Evolutionary conservation across 2,797 vertebrate genomes (phyloP).

Genomic region (Peromyscus attwateri): DNA sequence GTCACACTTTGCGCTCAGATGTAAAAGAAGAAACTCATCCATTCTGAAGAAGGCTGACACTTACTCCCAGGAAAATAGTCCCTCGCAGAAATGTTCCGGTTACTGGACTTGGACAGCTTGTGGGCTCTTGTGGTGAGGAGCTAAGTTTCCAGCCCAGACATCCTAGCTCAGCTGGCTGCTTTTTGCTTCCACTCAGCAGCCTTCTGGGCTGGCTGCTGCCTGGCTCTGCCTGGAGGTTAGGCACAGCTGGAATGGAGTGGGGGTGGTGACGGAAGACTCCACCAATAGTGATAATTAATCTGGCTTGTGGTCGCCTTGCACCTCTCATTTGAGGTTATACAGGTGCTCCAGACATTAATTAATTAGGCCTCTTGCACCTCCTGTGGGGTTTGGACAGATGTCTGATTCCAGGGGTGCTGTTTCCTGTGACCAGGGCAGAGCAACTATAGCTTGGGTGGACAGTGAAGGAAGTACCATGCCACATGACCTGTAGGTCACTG

Average conservation of each 20-base stretch:
- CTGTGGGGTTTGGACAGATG: slow-evolving; percentile 76
- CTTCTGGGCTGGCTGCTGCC: background rate
- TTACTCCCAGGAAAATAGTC: slow-evolving; percentile 2
- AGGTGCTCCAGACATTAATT: slow-evolving; percentile 78
- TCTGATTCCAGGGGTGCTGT: slow-evolving; percentile 67
- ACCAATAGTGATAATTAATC: slow-evolving; percentile 74
- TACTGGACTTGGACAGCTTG: background rate
- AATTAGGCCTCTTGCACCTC: slow-evolving; percentile 72
- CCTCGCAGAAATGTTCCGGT: background rate
- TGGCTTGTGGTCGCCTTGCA: slow-evolving; percentile 70
- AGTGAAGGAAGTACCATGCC: background rate
- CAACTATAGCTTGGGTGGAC: background rate
- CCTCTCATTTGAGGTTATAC: slow-evolving; percentile 71
- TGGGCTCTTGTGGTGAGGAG: background rate
- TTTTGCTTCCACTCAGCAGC: background rate
- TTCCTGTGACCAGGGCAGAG: slow-evolving; percentile 48
- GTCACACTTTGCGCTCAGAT: background rate
- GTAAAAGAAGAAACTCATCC: slow-evolving; percentile 33
- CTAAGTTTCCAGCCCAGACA: background rate
- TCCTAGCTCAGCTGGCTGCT: background rate
- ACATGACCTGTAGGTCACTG: background rate
- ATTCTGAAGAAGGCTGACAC: background rate
- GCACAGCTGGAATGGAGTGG: slow-evolving; percentile 2
- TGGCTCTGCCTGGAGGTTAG: slow-evolving; percentile 40
- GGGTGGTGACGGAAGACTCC: slow-evolving; percentile 35